These are phyloP conservation scores for Sebastes diaconus DNA, from an alignment of 2,797 vertebrate species.

Conservation along the genomic window DNA sequence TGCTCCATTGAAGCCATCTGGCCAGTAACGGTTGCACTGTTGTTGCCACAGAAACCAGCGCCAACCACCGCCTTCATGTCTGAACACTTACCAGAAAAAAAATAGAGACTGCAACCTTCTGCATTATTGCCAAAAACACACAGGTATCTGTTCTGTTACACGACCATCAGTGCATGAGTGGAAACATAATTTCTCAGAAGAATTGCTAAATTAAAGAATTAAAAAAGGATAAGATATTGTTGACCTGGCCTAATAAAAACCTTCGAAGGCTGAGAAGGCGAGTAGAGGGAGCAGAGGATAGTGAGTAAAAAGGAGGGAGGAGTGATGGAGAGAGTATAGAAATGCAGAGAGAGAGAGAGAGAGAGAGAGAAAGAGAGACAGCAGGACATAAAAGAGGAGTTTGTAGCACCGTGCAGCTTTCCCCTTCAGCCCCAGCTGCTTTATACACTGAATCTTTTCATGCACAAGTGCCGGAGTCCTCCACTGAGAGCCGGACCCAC, in stretches of 20 bases:
- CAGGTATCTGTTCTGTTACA: conserved; percentile 14
- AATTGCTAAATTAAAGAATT: conserved; percentile 16
- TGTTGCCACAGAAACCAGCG: conserved; percentile 61
- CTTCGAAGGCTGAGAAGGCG: neutral
- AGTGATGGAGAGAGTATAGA: conserved; percentile 1
- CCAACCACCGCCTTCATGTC: conserved; percentile 21
- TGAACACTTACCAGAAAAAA: neutral
- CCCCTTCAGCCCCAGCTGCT: conserved; percentile 65
- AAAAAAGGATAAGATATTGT: conserved; percentile 2
- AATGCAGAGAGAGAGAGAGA: conserved; percentile 8
- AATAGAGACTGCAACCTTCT: neutral
- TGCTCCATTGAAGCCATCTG: conserved; percentile 49
- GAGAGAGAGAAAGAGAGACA: conserved; percentile 5
- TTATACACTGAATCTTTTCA: conserved; percentile 74
- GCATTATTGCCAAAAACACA: conserved; percentile 20
- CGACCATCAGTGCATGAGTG: neutral
- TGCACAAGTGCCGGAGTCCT: conserved; percentile 73
- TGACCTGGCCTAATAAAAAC: neutral
- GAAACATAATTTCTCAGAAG: neutral
- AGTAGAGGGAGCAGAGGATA: neutral
- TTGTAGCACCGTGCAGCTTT: conserved; percentile 43
- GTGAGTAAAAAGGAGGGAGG: neutral
- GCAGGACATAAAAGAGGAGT: conserved; percentile 62
- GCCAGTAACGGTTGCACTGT: conserved; percentile 6
- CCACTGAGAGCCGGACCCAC: conserved; percentile 59